phyloP scores from a whole-genome alignment of 1,140 invertebrate genomes.

The Doryteuthis pealeii region DNA sequence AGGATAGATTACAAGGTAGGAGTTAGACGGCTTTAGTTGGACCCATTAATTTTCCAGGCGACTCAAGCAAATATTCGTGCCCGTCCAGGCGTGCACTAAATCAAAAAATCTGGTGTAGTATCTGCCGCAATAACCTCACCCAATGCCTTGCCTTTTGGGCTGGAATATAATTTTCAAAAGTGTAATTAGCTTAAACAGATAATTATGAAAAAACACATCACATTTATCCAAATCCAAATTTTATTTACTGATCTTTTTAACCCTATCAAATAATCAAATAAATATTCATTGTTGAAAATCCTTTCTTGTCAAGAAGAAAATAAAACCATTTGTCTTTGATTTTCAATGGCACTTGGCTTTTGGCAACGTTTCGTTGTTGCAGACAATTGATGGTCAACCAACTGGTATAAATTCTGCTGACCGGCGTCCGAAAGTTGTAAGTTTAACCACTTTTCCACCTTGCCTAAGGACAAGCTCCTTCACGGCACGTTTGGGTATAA shows the following conservation, averaged over 20 bases:
- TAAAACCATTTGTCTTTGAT: slow-evolving; percentile 68
- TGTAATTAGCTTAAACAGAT: too few species aligned
- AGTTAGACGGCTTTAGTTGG: too few species aligned
- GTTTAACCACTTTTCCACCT: slow-evolving; percentile 68
- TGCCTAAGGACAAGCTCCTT: slow-evolving; percentile 71
- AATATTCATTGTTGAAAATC: slow-evolving; percentile 69
- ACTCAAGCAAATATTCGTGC: too few species aligned
- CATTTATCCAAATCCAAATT: not conserved
- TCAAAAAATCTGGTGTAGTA: too few species aligned
- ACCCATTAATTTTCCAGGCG: too few species aligned
- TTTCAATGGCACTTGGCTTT: slow-evolving; percentile 70
- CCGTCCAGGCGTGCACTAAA: too few species aligned
- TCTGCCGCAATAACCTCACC: too few species aligned
- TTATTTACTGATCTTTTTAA: slow-evolving; percentile 57
- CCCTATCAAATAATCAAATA: slow-evolving; percentile 75
- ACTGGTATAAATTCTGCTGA: slow-evolving; percentile 63
- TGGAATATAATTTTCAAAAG: too few species aligned
- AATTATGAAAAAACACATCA: too few species aligned
- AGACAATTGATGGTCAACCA: slow-evolving; percentile 64
- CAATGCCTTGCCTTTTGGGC: too few species aligned
- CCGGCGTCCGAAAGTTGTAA: slow-evolving; percentile 72
- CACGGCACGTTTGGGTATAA: slow-evolving; percentile 72
- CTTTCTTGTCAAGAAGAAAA: slow-evolving; percentile 73
- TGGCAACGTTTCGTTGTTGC: slow-evolving; percentile 63
- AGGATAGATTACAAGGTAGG: too few species aligned